Evolutionary conservation across 2,888 invertebrate species (phyloP), one percentile per base, ranked within the genome.

Genomic region (Aproaerema taeniolella): DNA sequence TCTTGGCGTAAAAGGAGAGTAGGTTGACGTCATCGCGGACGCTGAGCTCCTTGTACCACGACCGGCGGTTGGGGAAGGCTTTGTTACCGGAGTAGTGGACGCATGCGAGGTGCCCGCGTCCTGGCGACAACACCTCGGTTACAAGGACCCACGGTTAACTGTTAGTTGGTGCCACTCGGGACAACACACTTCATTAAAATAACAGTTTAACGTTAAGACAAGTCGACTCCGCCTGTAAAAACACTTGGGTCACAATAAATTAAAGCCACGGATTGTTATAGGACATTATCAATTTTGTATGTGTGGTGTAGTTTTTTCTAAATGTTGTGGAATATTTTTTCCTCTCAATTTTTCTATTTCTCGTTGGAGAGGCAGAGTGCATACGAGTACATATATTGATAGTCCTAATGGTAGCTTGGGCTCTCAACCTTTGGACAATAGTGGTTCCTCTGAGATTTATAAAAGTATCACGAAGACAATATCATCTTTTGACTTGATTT

Each of bases 1-100:
- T 92, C 88, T 92, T 93, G 85, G 92, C 91, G 89, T 95, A 95
- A 89, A 92, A 95, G 72, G 95, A 95, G 70, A 95, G 89, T 65
- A 94, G 91, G 71, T 93, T 93, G 77, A 95, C 94, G 87, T 95
- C 95, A 79, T 91, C 93, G 77, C 91, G 91, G 75, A 95, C 90
- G 80, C 93, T 93, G 63, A 94, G 92, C 71, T 91, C 89, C 67
- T 90, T 89, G 79, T 89, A 88, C 69, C 92, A 91, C 47, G 93
- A 91, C 66, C 91, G 89, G 67, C 95, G 91, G 74, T 91, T 90
- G 65, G 92, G 89, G 82, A 92, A 93, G 57, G 91, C 91, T 79
- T 91, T 93, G 65, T 92, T 92, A 64, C 93, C 95, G 70, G 93
- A 91, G 88, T 94, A 95, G 71, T 92, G 91, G 70, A 95, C 89